These are phyloP conservation scores for Tipula lateralis DNA, from an alignment of 2,888 invertebrate species.

Conservation along the genomic window DNA sequence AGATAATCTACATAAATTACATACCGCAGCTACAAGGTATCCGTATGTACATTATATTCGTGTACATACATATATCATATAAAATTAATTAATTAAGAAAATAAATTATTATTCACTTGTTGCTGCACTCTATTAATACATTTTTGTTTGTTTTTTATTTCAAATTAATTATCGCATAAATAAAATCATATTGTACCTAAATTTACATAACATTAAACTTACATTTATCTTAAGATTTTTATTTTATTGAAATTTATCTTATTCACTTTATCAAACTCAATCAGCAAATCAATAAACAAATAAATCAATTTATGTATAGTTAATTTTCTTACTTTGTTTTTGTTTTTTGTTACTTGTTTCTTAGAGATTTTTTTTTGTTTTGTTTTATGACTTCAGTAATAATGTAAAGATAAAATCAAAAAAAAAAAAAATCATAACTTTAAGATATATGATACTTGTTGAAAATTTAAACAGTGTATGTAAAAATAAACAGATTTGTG, in stretches of 20 bases:
- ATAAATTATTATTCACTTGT: background rate
- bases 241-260: background rate
- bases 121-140: background rate
- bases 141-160: no score
- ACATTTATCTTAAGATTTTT: background rate
- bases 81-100: background rate
- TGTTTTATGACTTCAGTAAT: constrained; percentile 7
- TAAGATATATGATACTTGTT: background rate
- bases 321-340: background rate
- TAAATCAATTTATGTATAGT: constrained; percentile 11
- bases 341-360: background rate
- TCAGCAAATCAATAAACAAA: constrained; percentile 24
- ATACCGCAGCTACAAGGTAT: background rate
- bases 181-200: background rate
- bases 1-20: background rate
- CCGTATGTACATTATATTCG: background rate
- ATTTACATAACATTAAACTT: background rate
- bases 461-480: constrained; percentile 11
- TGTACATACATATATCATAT: no score
- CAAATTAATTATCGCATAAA: background rate
- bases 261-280: background rate
- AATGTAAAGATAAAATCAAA: background rate
- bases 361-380: background rate
- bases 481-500: constrained; percentile 3
- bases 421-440: background rate